These are phyloP conservation scores for Corapipo altera DNA, from an alignment of 2,113 vertebrate species.

Conservation along the genomic window DNA sequence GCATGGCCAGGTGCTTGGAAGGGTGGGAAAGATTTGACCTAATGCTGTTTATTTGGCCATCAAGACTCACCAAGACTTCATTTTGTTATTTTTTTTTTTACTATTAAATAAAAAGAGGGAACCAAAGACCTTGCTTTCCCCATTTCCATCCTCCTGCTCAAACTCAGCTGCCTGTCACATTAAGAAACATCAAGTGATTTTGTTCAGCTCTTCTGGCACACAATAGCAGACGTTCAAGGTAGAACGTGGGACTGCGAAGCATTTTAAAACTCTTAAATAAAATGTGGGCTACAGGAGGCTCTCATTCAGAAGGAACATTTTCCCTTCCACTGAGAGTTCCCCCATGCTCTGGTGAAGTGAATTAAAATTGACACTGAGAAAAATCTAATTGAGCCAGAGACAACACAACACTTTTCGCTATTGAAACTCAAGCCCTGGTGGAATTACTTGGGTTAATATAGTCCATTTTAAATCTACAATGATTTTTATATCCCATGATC, in stretches of 20 bases:
- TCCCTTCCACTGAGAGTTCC: slow-evolving; percentile 39
- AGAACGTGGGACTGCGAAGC: background rate
- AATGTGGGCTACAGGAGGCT: background rate
- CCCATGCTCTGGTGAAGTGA: slow-evolving; percentile 12
- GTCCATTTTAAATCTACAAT: slow-evolving; percentile 51
- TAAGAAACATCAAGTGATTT: background rate
- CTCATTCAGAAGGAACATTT: slow-evolving; percentile 28
- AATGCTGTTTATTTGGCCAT: background rate
- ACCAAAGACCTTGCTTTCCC: background rate
- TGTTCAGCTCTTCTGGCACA: background rate
- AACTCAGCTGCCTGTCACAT: background rate
- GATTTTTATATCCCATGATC: slow-evolving; percentile 61
- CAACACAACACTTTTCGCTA: slow-evolving; percentile 55
- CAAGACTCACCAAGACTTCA: background rate
- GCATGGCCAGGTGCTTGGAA: background rate
- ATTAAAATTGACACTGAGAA: slow-evolving; percentile 65
- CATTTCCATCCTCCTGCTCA: background rate
- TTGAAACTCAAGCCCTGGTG: slow-evolving; percentile 7
- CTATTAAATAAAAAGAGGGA: background rate
- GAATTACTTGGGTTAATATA: slow-evolving; percentile 48
- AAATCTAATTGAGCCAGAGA: slow-evolving; percentile 66
- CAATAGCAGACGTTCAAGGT: background rate
- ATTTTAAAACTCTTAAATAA: slow-evolving; percentile 32
- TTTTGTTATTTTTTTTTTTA: background rate
- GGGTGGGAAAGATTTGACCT: background rate